Conservation (phyloP, 2,113 vertebrate species). For the Ursus arctos region DNA sequence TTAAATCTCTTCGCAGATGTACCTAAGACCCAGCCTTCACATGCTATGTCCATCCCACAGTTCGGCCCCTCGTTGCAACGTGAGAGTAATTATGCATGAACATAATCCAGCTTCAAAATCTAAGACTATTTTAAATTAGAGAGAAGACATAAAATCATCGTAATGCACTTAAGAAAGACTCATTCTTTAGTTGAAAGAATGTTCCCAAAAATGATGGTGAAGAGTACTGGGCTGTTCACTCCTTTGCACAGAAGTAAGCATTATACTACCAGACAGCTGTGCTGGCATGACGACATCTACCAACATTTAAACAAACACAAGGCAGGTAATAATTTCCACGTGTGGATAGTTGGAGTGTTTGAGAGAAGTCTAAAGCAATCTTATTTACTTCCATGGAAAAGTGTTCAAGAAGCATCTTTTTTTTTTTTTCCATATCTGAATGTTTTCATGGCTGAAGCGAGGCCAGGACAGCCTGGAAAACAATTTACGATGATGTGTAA, state of each 20-base stretch:
- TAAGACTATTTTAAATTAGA: conserved; percentile 56
- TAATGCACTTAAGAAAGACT: not conserved
- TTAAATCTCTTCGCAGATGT: conserved; percentile 55
- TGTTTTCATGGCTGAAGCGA: conserved; percentile 65
- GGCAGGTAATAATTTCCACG: conserved; percentile 42
- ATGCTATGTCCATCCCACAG: not conserved
- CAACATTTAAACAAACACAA: conserved; percentile 55
- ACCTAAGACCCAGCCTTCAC: not conserved
- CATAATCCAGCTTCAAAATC: conserved; percentile 41
- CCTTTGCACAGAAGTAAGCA: conserved; percentile 15
- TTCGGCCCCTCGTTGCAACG: not conserved
- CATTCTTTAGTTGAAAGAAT: not conserved
- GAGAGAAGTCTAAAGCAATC: conserved; percentile 68
- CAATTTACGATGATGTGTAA: conserved; percentile 61
- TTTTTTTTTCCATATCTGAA: conserved; percentile 35
- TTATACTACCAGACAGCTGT: conserved; percentile 6
- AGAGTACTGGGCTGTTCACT: not conserved
- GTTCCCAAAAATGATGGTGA: conserved; percentile 55
- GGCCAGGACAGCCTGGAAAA: conserved; percentile 68
- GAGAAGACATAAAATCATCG: conserved; percentile 25
- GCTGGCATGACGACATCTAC: not conserved
- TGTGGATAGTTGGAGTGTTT: not conserved
- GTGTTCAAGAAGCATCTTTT: conserved; percentile 55
- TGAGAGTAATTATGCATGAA: conserved; percentile 43
- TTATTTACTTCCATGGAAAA: conserved; percentile 70